Base-by-base conservation (phyloP, 2,797 vertebrate species). In the Malurus leucopterus region DNA sequence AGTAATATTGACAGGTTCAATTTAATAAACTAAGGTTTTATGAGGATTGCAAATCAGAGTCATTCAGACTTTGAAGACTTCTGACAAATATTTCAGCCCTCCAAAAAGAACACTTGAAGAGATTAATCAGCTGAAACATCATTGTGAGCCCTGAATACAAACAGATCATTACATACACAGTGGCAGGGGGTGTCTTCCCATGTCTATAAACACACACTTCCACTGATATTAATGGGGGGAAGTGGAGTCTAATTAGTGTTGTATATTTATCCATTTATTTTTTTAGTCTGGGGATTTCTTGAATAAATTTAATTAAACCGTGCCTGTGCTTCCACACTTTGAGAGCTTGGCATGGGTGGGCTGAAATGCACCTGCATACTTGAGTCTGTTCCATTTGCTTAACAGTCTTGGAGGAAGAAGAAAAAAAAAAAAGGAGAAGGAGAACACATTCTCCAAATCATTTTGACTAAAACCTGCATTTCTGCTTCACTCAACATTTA, bases 231-330 rank as follows among this genome's bases (percentile, higher is more conserved):
- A 83, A 69, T 13, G 8, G 34, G 54, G 12, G 84, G 30, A 81
- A 79, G 19, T 83, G 65, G 44, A 72, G 55, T 32, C 24, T 86
- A 59, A 89, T 84, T 86, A 83, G 13, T 17, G 13, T 21, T 72
- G 73, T 17, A 15, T 53, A 34, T 53, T 87, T 65, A 79, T 27
- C 53, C 73, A 5, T 41, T 73, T 46, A 2, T 49, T 88, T 55
- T 57, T 75, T 65, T 46, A 54, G 53, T 54, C 61, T 57, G 23
- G 27, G 29, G 47, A 79, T 91, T 92, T 83, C 67, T 84, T 65
- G 38, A 46, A 64, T 73, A 77, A 89, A 89, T 85, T 80, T 57
- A 87, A 83, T 85, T 81, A 85, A 91, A 81, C 30, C 15, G 24
- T 55, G 34, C 16, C 61, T 78, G 13, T 51, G 47, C 6, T 80